Percentiles rank a stretch among this genome's conserved stretches.
Evolutionary conservation across 2,797 vertebrate genomes (phyloP).

Genomic region (Cheirogaleus major): DNA sequence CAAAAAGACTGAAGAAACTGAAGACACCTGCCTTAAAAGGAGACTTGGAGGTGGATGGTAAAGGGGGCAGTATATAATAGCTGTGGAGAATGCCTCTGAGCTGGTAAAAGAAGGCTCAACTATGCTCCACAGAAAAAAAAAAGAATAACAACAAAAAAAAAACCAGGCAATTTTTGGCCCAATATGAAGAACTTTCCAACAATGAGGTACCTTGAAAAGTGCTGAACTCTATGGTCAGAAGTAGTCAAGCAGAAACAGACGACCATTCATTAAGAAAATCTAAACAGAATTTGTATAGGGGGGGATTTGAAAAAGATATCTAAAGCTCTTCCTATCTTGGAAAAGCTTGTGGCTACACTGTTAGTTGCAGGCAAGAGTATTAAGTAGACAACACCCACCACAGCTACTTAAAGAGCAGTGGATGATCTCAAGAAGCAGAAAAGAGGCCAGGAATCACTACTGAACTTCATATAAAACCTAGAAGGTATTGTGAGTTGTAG

Average conservation of each 20-base stretch:
- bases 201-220: neutral
- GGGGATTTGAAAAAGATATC: neutral
- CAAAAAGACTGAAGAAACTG: neutral
- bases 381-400: neutral
- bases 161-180: neutral
- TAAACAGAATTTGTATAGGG: neutral
- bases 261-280: neutral
- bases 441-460: neutral
- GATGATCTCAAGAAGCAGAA: neutral
- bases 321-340: neutral
- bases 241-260: neutral
- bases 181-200: neutral
- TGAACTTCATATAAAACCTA: neutral
- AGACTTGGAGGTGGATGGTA: neutral
- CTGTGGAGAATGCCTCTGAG: neutral
- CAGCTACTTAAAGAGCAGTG: neutral
- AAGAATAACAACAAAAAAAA: neutral
- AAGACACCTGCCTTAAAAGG: neutral
- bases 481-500: neutral
- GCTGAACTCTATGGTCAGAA: neutral
- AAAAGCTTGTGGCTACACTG: neutral
- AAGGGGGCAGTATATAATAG: neutral
- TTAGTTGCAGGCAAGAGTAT: neutral
- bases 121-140: neutral
- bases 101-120: neutral